Percentiles rank a stretch among this genome's conserved stretches.
Evolutionary conservation across 2,888 invertebrate species (phyloP).

Genomic region (Scaptodrosophila latifasciaeformis): DNA sequence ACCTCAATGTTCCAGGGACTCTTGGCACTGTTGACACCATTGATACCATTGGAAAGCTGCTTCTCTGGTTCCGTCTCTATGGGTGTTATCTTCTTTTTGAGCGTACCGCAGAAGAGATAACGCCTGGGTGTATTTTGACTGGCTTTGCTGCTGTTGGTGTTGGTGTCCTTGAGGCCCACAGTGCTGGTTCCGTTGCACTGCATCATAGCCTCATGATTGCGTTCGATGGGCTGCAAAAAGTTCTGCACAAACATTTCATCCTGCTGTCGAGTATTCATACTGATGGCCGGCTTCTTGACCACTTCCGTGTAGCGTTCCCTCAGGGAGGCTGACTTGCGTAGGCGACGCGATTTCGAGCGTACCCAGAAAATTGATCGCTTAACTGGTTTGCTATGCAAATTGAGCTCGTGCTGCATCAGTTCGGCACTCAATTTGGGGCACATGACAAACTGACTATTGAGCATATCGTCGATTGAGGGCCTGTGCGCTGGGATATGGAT

Average conservation of each 20-base stretch:
- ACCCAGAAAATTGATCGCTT: slow-evolving; percentile 73
- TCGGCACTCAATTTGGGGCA: slow-evolving; percentile 72
- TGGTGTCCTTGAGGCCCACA: slow-evolving; percentile 11
- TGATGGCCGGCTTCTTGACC: slow-evolving; percentile 71
- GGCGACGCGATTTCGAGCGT: slow-evolving; percentile 71
- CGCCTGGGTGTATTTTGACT: slow-evolving; percentile 58
- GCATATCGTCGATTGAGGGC: slow-evolving; percentile 76
- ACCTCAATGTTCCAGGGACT: slow-evolving; percentile 68
- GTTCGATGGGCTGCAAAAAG: slow-evolving; percentile 73
- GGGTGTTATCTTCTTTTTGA: slow-evolving; percentile 74
- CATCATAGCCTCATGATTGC: slow-evolving; percentile 41
- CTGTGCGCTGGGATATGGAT: slow-evolving; percentile 76
- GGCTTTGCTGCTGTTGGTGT: slow-evolving; percentile 40
- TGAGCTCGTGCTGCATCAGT: slow-evolving; percentile 73
- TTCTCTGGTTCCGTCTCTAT: slow-evolving; percentile 71
- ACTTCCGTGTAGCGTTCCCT: slow-evolving; percentile 73
- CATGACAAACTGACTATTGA: slow-evolving; percentile 78
- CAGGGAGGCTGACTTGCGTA: slow-evolving; percentile 71
- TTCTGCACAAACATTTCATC: slow-evolving; percentile 73
- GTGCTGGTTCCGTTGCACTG: neutral
- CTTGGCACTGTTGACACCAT: slow-evolving; percentile 38
- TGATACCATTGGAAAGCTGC: slow-evolving; percentile 58
- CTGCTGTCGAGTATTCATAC: slow-evolving; percentile 73
- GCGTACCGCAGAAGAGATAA: slow-evolving; percentile 71
- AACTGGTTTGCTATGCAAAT: slow-evolving; percentile 65